Percentiles rank a stretch among this genome's conserved stretches.
These are phyloP conservation scores for Motacilla alba DNA, from an alignment of 2,113 vertebrate species.

Conservation along the genomic window DNA sequence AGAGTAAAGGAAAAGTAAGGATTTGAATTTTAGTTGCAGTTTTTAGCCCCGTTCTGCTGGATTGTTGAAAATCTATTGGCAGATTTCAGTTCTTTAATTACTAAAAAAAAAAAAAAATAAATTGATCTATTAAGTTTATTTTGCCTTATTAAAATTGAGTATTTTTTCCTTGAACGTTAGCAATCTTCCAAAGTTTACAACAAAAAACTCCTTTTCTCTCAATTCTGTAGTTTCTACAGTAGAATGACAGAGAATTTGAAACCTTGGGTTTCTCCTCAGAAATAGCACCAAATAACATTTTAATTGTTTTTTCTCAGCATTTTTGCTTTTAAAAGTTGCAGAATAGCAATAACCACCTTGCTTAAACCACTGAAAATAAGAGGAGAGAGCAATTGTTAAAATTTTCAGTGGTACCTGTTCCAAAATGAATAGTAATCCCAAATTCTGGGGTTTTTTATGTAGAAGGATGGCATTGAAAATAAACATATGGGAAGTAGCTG, in stretches of 20 bases:
- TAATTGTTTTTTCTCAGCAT: not conserved
- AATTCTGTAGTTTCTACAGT: not conserved
- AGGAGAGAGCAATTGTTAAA: not conserved
- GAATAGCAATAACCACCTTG: slow-evolving; percentile 45
- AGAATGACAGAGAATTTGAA: not conserved
- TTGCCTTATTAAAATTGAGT: not conserved
- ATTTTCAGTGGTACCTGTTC: not conserved
- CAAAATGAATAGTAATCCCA: slow-evolving; percentile 37
- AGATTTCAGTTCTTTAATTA: not conserved
- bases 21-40: not conserved
- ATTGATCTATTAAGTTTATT: not conserved
- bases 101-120: not conserved
- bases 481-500: not conserved
- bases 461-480: not conserved
- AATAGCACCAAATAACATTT: not conserved
- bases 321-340: slow-evolving; percentile 3
- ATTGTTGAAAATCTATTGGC: not conserved
- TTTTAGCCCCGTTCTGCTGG: not conserved
- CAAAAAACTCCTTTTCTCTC: not conserved
- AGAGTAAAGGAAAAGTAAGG: not conserved
- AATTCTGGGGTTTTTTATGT: not conserved
- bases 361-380: slow-evolving; percentile 33
- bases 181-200: not conserved
- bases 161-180: not conserved
- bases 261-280: not conserved